Conservation (phyloP, 1,140 invertebrate genomes). For the Drusus annulatus region DNA sequence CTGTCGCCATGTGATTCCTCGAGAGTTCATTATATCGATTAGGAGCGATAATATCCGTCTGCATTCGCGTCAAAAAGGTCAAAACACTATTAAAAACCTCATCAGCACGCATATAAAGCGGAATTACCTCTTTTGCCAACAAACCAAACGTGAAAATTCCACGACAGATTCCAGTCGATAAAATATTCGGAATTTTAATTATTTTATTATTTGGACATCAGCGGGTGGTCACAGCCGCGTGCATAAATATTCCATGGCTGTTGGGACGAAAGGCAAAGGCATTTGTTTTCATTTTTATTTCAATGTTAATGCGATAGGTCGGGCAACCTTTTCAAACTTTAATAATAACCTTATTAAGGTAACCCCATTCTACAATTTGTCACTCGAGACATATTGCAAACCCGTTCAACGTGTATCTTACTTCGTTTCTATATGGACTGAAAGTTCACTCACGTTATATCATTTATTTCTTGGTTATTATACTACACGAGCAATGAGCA, state of each 20-base stretch:
- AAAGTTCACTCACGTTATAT: too few relatives aligned
- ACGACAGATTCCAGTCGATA: neutral
- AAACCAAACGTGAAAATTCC: neutral
- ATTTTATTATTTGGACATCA: slow-evolving; percentile 42
- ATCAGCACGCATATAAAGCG: neutral
- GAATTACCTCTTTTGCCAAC: slow-evolving; percentile 6
- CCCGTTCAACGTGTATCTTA: too few relatives aligned
- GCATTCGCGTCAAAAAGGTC: neutral
- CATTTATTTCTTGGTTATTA: too few relatives aligned
- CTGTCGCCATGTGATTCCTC: neutral
- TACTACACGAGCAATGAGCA: too few relatives aligned
- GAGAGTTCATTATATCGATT: neutral
- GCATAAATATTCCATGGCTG: slow-evolving; percentile 40
- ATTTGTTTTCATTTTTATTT: slow-evolving; percentile 43
- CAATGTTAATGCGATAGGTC: slow-evolving; percentile 26
- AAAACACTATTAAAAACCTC: slow-evolving; percentile 22
- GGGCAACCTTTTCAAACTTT: neutral
- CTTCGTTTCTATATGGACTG: too few relatives aligned
- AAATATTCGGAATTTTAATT: slow-evolving; percentile 28
- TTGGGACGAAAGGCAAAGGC: slow-evolving; percentile 29
- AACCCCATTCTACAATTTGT: too few relatives aligned
- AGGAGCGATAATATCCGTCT: neutral
- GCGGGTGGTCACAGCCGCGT: slow-evolving; percentile 40
- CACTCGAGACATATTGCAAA: too few relatives aligned
- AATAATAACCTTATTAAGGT: neutral